Conservation (phyloP, 2,888 invertebrate species). For the Pristionchus arcanus region DNA sequence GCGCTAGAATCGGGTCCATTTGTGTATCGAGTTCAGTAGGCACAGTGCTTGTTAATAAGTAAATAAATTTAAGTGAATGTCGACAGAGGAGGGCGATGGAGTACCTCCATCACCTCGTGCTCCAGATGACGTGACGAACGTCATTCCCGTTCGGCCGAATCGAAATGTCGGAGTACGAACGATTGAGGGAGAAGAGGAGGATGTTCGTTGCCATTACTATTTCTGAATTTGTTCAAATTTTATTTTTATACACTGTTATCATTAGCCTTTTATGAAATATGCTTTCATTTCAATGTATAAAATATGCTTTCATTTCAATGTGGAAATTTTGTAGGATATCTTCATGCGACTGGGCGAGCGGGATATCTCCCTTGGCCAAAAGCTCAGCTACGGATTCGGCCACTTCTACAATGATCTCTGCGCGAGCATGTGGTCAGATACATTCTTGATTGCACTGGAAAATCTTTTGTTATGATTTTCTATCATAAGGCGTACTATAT, state of each 20-base stretch:
- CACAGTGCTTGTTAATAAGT: neutral
- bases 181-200: neutral
- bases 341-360: slow-evolving; percentile 8
- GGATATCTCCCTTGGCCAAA: slow-evolving; percentile 10
- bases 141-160: slow-evolving; percentile 46
- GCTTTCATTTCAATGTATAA: too few species aligned
- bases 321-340: neutral
- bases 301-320: too few species aligned
- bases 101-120: neutral
- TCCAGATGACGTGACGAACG: slow-evolving; percentile 30
- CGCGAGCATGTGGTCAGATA: slow-evolving; percentile 87
- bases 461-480: neutral
- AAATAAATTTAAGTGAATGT: neutral
- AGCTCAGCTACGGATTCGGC: slow-evolving; percentile 84
- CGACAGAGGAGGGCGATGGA: neutral
- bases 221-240: neutral
- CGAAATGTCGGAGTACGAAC: neutral
- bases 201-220: neutral
- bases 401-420: slow-evolving; percentile 94
- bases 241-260: too few species aligned
- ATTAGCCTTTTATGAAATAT: too few species aligned
- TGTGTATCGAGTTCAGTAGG: neutral
- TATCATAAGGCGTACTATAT: neutral
- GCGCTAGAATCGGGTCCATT: too few species aligned
- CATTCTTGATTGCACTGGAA: neutral